phyloP scores from a whole-genome alignment of 1,140 invertebrate species.

The Sesamia nonagrioides region DNA sequence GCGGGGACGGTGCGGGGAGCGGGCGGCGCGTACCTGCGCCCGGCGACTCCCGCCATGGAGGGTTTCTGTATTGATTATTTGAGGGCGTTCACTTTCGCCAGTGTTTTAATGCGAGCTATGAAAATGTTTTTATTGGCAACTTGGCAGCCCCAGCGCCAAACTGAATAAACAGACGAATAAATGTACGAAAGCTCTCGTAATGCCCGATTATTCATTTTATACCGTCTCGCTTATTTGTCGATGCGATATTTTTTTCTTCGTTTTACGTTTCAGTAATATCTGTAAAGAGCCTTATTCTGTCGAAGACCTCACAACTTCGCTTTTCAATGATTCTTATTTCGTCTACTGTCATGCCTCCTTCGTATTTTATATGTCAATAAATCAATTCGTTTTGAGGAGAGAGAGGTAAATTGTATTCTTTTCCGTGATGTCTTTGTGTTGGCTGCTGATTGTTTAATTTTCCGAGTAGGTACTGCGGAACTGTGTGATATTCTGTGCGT shows the following conservation, averaged over 20 bases:
- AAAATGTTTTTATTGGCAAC: constrained; percentile 83
- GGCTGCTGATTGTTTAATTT: constrained; percentile 29
- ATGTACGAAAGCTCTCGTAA: constrained; percentile 51
- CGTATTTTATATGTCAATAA: constrained; percentile 48
- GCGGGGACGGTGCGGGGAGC: constrained; percentile 45
- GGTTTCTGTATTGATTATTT: constrained; percentile 83
- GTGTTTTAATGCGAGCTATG: constrained; percentile 83
- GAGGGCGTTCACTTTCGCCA: constrained; percentile 84
- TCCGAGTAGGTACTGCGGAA: background rate
- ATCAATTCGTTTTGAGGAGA: constrained; percentile 34
- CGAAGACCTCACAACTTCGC: constrained; percentile 39
- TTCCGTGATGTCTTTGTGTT: constrained; percentile 17
- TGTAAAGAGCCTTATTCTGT: constrained; percentile 47
- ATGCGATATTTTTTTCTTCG: constrained; percentile 48
- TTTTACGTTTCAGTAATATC: constrained; percentile 43
- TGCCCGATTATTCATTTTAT: constrained; percentile 52
- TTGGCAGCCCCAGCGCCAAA: constrained; percentile 58
- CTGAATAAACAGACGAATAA: constrained; percentile 51
- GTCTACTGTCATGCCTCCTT: constrained; percentile 38
- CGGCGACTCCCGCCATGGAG: constrained; percentile 56
- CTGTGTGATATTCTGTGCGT: background rate
- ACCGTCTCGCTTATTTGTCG: constrained; percentile 50
- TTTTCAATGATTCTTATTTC: constrained; percentile 47
- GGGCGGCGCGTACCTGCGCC: constrained; percentile 74
- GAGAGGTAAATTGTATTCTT: constrained; percentile 25